A percentile compares a stretch with the other conserved stretches of the same genome.
phyloP scores from a whole-genome alignment of 2,113 vertebrate species.

The Cyprinodon tularosa region DNA sequence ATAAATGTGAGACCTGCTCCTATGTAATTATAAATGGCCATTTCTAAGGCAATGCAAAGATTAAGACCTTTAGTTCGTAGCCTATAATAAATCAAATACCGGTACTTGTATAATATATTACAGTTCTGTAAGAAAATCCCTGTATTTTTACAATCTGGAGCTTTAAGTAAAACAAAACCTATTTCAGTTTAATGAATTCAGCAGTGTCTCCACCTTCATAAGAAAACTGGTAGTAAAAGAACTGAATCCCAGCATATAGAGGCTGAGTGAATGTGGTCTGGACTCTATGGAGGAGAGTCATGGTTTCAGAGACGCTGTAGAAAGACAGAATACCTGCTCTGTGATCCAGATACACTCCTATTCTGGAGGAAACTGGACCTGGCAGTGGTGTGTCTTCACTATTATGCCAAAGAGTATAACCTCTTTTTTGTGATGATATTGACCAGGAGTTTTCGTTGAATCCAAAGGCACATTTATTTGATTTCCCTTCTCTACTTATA shows the following conservation, averaged over 20 bases:
- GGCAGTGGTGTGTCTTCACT: not conserved
- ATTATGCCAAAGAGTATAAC: not conserved
- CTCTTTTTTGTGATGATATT: not conserved
- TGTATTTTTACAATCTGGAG: too few relatives aligned
- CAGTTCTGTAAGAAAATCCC: too few relatives aligned
- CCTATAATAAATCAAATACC: too few relatives aligned
- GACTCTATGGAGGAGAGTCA: not conserved
- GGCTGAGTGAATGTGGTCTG: not conserved
- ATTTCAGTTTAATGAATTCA: not conserved
- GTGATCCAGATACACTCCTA: not conserved
- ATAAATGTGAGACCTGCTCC: too few relatives aligned
- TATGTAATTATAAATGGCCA: too few relatives aligned
- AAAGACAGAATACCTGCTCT: not conserved
- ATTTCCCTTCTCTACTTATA: not conserved
- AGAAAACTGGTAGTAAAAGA: not conserved
- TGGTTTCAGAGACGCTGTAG: not conserved
- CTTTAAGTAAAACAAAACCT: not conserved
- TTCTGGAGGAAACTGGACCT: not conserved
- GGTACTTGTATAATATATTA: too few relatives aligned
- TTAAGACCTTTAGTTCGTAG: too few relatives aligned
- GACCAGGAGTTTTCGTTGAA: not conserved
- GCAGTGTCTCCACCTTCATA: not conserved
- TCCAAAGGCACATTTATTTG: conserved; percentile 5
- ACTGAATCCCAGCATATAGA: not conserved
- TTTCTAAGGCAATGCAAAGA: too few relatives aligned